Conservation (phyloP, 2,113 vertebrate species). For the Bombycilla garrulus region DNA sequence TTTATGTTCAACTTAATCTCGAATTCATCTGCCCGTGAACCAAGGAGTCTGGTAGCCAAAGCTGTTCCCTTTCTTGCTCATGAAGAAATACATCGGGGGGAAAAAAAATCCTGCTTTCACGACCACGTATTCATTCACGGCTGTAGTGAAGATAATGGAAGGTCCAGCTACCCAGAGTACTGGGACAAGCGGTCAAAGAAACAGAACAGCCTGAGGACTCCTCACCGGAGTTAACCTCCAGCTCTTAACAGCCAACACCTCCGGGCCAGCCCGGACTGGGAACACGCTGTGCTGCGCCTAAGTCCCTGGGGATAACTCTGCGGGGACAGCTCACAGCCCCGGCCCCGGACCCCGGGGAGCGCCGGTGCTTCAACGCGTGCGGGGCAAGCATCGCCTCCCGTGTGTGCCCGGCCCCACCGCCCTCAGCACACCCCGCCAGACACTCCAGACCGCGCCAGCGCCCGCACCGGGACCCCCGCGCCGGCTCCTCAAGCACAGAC, state of each 20-base stretch:
- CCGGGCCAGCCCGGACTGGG: not conserved
- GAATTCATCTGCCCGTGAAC: not conserved
- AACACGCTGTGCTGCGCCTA: not conserved
- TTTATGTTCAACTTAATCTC: not conserved
- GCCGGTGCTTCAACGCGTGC: not conserved
- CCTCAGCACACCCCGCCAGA: not conserved
- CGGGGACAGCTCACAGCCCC: not conserved
- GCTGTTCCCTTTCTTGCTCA: not conserved
- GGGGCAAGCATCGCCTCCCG: not conserved
- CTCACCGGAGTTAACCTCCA: not conserved
- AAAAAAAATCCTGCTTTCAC: not conserved
- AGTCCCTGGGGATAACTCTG: not conserved
- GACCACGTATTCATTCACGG: not conserved
- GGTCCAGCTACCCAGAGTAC: not conserved
- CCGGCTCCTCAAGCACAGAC: not conserved
- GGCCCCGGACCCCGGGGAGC: not conserved
- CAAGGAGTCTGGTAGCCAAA: not conserved
- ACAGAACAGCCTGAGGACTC: not conserved
- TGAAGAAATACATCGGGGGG: not conserved
- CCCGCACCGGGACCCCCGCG: not conserved
- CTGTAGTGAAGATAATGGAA: not conserved
- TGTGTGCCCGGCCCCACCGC: not conserved
- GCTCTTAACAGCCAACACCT: not conserved
- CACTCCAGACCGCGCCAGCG: not conserved
- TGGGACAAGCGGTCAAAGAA: not conserved